phyloP scores from a whole-genome alignment of 1,140 invertebrate genomes.

The Solenopsis fugax region DNA sequence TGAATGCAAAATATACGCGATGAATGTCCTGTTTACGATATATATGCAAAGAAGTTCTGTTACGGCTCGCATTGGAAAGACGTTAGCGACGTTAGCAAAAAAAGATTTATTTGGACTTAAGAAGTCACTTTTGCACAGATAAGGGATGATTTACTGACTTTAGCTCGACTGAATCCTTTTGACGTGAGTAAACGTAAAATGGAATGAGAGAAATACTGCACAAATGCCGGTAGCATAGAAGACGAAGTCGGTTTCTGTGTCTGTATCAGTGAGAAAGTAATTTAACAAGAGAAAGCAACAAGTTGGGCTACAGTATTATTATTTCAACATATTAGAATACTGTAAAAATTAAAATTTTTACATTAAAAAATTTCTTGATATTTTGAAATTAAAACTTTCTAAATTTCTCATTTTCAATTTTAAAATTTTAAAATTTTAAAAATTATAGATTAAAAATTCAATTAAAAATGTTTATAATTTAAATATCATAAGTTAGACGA shows the following conservation, averaged over 20 bases:
- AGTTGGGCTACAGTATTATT: background rate
- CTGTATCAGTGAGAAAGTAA: background rate
- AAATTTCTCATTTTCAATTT: background rate
- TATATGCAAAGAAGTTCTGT: background rate
- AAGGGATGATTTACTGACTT: constrained; percentile 47
- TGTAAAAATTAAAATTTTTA: background rate
- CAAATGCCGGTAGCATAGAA: constrained; percentile 12
- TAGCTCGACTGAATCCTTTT: constrained; percentile 21
- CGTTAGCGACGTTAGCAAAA: constrained; percentile 31
- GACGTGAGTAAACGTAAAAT: constrained; percentile 8
- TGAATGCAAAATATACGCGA: background rate
- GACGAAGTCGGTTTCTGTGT: background rate
- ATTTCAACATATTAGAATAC: background rate
- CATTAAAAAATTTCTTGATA: background rate
- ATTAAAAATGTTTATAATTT: no score
- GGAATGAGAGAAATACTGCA: constrained; percentile 16
- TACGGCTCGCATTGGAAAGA: background rate
- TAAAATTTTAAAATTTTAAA: background rate
- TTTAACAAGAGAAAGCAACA: background rate
- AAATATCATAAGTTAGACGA: no score
- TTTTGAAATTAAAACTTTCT: no score
- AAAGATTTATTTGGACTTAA: constrained; percentile 34
- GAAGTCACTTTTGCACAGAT: constrained; percentile 51
- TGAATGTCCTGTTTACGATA: background rate
- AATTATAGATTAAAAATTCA: no score